Percentiles rank a stretch among this genome's conserved stretches.
Evolutionary conservation across 2,113 vertebrate genomes (phyloP).

Genomic region (Oryzias woworae): DNA sequence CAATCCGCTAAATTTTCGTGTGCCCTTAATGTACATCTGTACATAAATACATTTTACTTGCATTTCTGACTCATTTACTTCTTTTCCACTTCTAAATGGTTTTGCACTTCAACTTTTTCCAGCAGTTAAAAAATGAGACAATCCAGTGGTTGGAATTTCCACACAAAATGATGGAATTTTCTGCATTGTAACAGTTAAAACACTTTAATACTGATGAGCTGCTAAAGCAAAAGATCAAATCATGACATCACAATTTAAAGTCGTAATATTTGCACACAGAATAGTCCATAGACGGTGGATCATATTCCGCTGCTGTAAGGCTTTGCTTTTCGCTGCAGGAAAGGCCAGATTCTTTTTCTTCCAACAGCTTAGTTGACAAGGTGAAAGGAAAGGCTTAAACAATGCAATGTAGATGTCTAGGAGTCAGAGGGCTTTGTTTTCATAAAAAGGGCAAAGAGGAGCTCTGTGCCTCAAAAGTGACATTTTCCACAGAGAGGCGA

Average conservation of each 20-base stretch:
- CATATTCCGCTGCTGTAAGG: slow-evolving; percentile 12
- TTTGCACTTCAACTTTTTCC: too few relatives aligned
- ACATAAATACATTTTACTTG: too few relatives aligned
- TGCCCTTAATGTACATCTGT: too few relatives aligned
- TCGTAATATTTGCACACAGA: slow-evolving; percentile 58
- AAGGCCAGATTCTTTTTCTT: not conserved
- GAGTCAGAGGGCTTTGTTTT: slow-evolving; percentile 32
- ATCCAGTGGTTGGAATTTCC: too few relatives aligned
- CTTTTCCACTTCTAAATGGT: too few relatives aligned
- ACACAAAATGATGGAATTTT: too few relatives aligned
- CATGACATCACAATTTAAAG: not conserved
- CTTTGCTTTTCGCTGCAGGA: slow-evolving; percentile 28
- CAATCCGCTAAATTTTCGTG: too few relatives aligned
- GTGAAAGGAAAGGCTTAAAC: not conserved
- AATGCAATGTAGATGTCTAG: not conserved
- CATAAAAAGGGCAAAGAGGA: slow-evolving; percentile 15
- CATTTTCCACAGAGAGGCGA: slow-evolving; percentile 33
- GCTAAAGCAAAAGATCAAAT: too few relatives aligned
- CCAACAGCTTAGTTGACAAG: slow-evolving; percentile 25
- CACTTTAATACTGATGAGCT: too few relatives aligned
- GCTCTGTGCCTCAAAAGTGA: slow-evolving; percentile 20
- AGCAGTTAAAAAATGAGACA: too few relatives aligned
- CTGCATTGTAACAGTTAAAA: too few relatives aligned
- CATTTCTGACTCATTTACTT: too few relatives aligned
- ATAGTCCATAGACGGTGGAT: slow-evolving; percentile 54